phyloP scores from a whole-genome alignment of 2,797 vertebrate species.

The Amphiprion clarkii region DNA sequence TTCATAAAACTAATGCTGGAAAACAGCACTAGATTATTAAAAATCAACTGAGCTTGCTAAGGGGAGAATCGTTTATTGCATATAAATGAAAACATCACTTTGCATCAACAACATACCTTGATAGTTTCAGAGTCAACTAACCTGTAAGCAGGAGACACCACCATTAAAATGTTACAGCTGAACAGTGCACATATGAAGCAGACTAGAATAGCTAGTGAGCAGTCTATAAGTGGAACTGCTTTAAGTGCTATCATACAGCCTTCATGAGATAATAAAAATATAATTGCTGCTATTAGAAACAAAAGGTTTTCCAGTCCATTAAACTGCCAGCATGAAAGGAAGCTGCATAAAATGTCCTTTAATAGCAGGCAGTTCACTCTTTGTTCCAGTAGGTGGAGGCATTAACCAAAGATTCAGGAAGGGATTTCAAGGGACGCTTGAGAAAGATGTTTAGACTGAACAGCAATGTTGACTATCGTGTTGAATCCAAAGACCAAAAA shows the following conservation, averaged over 20 bases:
- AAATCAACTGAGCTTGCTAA: background rate
- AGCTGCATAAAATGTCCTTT: background rate
- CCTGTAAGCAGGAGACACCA: too few species aligned
- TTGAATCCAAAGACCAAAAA: constrained; percentile 1
- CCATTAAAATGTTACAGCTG: background rate
- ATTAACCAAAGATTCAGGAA: constrained; percentile 57
- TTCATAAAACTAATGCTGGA: background rate
- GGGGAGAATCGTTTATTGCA: too few species aligned
- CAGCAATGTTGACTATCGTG: background rate
- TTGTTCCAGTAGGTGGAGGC: constrained; percentile 71
- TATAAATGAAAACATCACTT: background rate
- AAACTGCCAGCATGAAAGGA: background rate
- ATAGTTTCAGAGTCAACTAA: background rate
- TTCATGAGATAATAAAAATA: background rate
- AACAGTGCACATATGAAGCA: background rate
- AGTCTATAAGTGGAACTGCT: background rate
- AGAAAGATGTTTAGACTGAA: background rate
- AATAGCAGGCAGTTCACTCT: constrained; percentile 9
- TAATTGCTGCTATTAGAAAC: background rate
- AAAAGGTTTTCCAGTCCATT: constrained; percentile 1
- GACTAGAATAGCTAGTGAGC: background rate
- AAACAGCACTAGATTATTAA: background rate
- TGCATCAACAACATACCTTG: background rate
- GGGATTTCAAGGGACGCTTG: background rate
- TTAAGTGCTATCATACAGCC: background rate